Evolutionary conservation across 2,797 vertebrate species (phyloP).

Genomic region (Poeciliopsis presidionis): DNA sequence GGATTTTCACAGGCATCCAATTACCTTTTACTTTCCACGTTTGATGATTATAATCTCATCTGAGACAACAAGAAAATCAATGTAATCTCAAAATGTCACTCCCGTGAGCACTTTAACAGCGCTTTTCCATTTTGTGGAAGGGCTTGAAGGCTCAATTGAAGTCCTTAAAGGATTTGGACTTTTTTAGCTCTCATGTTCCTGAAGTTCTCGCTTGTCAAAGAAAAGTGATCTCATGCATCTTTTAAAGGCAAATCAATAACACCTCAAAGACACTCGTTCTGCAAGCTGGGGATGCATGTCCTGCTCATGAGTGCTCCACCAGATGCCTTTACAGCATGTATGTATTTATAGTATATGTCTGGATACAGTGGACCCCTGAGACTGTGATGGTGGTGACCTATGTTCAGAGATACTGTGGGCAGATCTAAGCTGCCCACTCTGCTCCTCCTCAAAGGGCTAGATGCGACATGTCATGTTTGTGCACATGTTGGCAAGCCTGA

Average conservation of each 20-base stretch:
- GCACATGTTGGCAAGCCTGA: conserved; percentile 46
- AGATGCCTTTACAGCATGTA: not conserved
- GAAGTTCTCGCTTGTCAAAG: conserved; percentile 8
- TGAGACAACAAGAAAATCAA: conserved; percentile 18
- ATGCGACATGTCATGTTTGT: conserved; percentile 70
- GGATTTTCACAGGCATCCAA: conserved; percentile 3
- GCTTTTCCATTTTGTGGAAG: not conserved
- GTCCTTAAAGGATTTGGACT: conserved; percentile 5
- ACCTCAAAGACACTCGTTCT: conserved; percentile 37
- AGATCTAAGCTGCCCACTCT: conserved; percentile 39
- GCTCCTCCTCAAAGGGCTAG: conserved; percentile 33
- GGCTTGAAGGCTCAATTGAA: conserved; percentile 4
- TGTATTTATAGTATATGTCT: conserved; percentile 54
- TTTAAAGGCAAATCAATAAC: conserved; percentile 51
- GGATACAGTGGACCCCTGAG: conserved; percentile 44
- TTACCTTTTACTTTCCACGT: conserved; percentile 13
- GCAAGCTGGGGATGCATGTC: not conserved
- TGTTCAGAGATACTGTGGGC: conserved; percentile 38
- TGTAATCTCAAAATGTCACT: not conserved
- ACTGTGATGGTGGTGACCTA: conserved; percentile 44
- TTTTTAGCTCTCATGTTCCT: conserved; percentile 31
- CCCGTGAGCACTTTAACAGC: conserved; percentile 6
- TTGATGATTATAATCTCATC: conserved; percentile 18
- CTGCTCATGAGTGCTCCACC: not conserved
- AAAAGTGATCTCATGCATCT: conserved; percentile 43